Evolutionary conservation across 2,888 invertebrate species (phyloP).

Genomic region (Synanthedon myopaeformis): DNA sequence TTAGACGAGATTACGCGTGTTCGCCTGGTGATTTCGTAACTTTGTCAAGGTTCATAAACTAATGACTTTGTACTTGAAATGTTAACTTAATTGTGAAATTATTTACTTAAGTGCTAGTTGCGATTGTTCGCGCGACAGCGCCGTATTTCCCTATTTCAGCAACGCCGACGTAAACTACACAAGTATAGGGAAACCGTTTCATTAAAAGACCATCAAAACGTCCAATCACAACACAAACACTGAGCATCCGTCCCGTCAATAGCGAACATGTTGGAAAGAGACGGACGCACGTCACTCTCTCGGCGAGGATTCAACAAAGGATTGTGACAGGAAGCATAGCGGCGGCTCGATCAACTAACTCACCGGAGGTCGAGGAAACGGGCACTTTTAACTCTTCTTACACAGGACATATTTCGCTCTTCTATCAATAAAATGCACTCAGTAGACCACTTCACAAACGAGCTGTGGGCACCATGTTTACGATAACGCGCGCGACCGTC

Average conservation of each 20-base stretch:
- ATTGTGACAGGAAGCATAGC: conserved; percentile 52
- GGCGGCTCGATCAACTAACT: conserved; percentile 40
- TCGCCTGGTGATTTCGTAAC: conserved; percentile 45
- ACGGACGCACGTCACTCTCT: conserved; percentile 51
- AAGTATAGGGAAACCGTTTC: conserved; percentile 9
- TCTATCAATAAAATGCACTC: background rate
- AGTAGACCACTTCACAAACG: conserved; percentile 24
- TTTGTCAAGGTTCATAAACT: conserved; percentile 51
- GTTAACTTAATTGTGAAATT: conserved; percentile 24
- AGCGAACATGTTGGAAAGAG: conserved; percentile 54
- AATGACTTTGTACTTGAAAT: conserved; percentile 54
- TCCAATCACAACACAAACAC: conserved; percentile 31
- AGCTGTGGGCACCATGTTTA: conserved; percentile 52
- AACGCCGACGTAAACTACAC: conserved; percentile 17
- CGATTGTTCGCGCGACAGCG: conserved; percentile 15
- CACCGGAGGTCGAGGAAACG: conserved; percentile 68
- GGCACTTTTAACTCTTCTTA: conserved; percentile 64
- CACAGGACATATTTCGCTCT: conserved; percentile 48
- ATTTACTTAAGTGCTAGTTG: conserved; percentile 18
- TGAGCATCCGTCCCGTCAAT: conserved; percentile 30
- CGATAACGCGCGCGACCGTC: conserved; percentile 42
- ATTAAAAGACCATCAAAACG: conserved; percentile 13
- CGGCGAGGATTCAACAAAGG: conserved; percentile 58
- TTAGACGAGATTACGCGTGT: conserved; percentile 44
- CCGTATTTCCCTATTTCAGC: conserved; percentile 17